These are phyloP conservation scores for Mus caroli DNA, from an alignment of 2,797 vertebrate species.

Conservation along the genomic window DNA sequence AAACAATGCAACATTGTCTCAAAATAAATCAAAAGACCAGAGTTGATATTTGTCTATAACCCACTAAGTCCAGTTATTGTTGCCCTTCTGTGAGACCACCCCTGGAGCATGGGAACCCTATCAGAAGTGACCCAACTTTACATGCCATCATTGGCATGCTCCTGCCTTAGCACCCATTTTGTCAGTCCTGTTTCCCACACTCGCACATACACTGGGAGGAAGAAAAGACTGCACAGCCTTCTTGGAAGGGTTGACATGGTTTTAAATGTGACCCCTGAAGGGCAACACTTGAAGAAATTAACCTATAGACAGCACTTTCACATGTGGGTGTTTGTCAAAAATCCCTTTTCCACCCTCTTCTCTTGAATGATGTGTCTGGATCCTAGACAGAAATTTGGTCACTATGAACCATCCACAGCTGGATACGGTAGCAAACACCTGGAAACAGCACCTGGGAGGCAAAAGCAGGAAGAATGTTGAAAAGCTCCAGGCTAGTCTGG, in stretches of 20 bases:
- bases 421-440: background rate
- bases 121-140: background rate
- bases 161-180: background rate
- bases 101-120: background rate
- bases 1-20: background rate
- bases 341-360: background rate
- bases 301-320: background rate
- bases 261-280: slow-evolving; percentile 28
- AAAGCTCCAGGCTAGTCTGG: too few relatives aligned
- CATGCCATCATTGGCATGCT: background rate
- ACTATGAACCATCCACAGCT: background rate
- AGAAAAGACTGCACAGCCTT: background rate
- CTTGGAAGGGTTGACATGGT: background rate
- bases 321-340: background rate
- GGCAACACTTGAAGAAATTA: background rate
- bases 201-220: background rate
- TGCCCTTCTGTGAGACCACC: background rate
- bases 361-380: background rate
- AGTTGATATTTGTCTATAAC: background rate
- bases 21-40: background rate
- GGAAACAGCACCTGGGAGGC: background rate
- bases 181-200: background rate
- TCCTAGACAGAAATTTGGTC: background rate
- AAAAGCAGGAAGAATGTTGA: background rate
- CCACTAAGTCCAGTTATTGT: background rate